Percentiles rank a stretch among this genome's conserved stretches.
phyloP scores from a whole-genome alignment of 2,797 vertebrate species.

The Cottoperca gobio region DNA sequence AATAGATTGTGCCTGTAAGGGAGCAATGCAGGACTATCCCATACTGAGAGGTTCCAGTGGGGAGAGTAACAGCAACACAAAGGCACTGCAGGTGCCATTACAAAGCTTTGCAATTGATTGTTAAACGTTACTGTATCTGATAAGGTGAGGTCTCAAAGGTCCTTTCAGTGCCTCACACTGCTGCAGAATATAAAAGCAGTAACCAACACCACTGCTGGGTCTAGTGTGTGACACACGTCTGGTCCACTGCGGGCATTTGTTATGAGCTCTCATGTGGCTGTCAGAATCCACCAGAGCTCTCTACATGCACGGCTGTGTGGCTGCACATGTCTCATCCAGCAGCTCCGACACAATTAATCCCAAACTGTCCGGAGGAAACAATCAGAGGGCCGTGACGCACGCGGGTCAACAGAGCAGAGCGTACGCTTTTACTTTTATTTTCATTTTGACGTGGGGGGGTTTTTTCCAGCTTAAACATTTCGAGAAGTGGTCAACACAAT shows the following conservation, averaged over 20 bases:
- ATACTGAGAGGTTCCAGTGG: conserved; percentile 27
- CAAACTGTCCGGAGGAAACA: not conserved
- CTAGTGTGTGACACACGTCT: conserved; percentile 43
- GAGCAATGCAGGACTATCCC: conserved; percentile 57
- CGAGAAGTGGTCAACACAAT: conserved; percentile 6
- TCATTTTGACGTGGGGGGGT: not conserved
- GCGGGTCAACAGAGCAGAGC: conserved; percentile 20
- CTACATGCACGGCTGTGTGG: conserved; percentile 5
- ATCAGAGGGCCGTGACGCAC: conserved; percentile 41
- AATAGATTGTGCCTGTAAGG: conserved; percentile 51
- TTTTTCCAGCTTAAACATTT: conserved; percentile 25
- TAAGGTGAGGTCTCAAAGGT: conserved; percentile 69
- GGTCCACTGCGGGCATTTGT: conserved; percentile 73
- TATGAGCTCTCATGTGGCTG: conserved; percentile 56
- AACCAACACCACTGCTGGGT: conserved; percentile 19
- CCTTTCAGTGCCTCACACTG: conserved; percentile 12
- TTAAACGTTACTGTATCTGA: conserved; percentile 55
- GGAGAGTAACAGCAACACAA: conserved; percentile 21
- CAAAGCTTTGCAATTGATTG: conserved; percentile 36
- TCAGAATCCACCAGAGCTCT: conserved; percentile 40
- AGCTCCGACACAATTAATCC: conserved; percentile 20
- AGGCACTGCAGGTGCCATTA: conserved; percentile 38
- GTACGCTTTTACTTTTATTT: conserved; percentile 73
- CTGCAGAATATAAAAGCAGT: conserved; percentile 39
- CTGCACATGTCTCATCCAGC: conserved; percentile 26